Percentiles rank a stretch among this genome's conserved stretches.
These are phyloP conservation scores for Papilio polyxenes DNA, from an alignment of 1,140 invertebrate species.

Conservation along the genomic window DNA sequence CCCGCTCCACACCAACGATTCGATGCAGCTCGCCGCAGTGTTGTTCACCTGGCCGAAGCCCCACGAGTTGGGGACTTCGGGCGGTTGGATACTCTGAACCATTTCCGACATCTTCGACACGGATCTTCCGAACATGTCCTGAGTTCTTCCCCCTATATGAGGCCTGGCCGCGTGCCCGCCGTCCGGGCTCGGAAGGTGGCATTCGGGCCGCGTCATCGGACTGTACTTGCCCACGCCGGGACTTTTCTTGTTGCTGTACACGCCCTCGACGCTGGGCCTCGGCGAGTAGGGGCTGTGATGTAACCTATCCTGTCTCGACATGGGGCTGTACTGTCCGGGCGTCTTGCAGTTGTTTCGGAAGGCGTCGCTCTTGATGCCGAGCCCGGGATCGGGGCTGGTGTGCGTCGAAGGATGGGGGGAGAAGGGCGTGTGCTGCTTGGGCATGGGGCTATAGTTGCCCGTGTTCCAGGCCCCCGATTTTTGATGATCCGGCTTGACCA, in stretches of 20 bases:
- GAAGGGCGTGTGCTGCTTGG: slow-evolving; percentile 72
- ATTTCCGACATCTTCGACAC: slow-evolving; percentile 59
- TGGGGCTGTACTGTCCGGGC: slow-evolving; percentile 69
- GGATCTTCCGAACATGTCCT: slow-evolving; percentile 62
- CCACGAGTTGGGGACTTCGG: slow-evolving; percentile 61
- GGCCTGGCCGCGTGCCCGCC: slow-evolving; percentile 55
- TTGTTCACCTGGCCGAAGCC: slow-evolving; percentile 56
- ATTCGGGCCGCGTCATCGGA: slow-evolving; percentile 70
- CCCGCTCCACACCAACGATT: slow-evolving; percentile 67
- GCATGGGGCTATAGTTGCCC: slow-evolving; percentile 75
- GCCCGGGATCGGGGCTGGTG: slow-evolving; percentile 65
- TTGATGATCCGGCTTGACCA: slow-evolving; percentile 67
- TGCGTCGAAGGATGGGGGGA: slow-evolving; percentile 72
- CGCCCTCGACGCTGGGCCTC: slow-evolving; percentile 64
- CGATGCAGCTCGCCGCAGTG: slow-evolving; percentile 55
- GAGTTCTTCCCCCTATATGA: slow-evolving; percentile 48
- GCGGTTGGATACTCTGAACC: slow-evolving; percentile 50
- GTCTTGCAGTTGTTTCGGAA: slow-evolving; percentile 64
- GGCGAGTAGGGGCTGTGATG: slow-evolving; percentile 74
- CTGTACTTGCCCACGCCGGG: slow-evolving; percentile 72
- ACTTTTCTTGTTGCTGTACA: slow-evolving; percentile 66
- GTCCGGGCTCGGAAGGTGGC: slow-evolving; percentile 69
- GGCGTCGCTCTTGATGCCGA: slow-evolving; percentile 62
- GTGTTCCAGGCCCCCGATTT: slow-evolving; percentile 72
- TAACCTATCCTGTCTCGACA: slow-evolving; percentile 66